Evolutionary conservation across 2,113 vertebrate genomes (phyloP).

Genomic region (Herpetotheres cachinnans): DNA sequence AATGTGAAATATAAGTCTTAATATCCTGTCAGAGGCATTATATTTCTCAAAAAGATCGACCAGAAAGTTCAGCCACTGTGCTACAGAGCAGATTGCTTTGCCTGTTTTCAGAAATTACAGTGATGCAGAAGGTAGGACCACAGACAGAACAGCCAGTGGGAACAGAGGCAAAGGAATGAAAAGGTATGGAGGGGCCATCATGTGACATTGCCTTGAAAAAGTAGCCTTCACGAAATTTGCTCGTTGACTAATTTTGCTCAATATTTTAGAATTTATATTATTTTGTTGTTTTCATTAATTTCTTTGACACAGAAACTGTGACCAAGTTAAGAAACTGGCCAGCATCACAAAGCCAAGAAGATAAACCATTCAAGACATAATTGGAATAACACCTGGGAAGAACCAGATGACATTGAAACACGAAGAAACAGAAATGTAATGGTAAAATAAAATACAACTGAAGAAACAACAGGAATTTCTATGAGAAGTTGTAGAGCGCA

Average conservation of each 20-base stretch:
- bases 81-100: not conserved
- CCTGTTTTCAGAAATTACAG: not conserved
- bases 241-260: not conserved
- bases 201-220: not conserved
- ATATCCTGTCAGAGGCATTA: not conserved
- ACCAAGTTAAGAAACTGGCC: not conserved
- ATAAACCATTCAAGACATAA: not conserved
- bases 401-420: not conserved
- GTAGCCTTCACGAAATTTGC: not conserved
- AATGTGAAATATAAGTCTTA: not conserved
- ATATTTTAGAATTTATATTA: not conserved
- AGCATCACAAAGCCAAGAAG: not conserved
- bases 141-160: not conserved
- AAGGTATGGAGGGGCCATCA: not conserved
- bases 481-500: not conserved
- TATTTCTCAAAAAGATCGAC: not conserved
- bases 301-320: not conserved
- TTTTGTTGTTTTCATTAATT: not conserved
- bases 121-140: not conserved
- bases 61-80: not conserved
- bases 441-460: not conserved
- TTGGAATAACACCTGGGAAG: not conserved
- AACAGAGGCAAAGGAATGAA: not conserved
- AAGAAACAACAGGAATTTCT: not conserved
- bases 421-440: not conserved